Conservation (phyloP, 2,797 vertebrate species). For the Brachyrhaphis roseni region DNA sequence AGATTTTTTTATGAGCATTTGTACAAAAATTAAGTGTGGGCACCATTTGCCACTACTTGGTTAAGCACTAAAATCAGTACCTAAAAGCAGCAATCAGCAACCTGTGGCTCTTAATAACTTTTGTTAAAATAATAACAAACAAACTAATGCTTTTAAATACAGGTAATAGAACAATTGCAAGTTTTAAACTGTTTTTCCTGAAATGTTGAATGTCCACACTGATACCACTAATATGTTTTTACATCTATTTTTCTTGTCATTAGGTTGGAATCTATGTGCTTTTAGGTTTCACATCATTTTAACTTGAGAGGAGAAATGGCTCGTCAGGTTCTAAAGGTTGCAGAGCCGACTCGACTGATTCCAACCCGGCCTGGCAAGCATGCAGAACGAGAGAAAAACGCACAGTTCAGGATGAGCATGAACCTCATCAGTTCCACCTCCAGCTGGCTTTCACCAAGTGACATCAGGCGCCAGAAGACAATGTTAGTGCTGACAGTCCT, state of each 20-base stretch:
- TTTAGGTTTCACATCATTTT: too few relatives aligned
- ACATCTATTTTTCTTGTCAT: too few relatives aligned
- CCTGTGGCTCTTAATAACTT: too few relatives aligned
- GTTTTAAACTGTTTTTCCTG: too few relatives aligned
- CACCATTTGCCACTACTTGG: not conserved
- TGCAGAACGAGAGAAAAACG: slow-evolving; percentile 26
- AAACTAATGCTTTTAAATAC: too few relatives aligned
- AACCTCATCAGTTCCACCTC: slow-evolving; percentile 37
- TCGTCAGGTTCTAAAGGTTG: too few relatives aligned
- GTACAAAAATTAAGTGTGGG: not conserved
- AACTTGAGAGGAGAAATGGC: too few relatives aligned
- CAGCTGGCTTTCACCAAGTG: slow-evolving; percentile 72
- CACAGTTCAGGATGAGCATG: slow-evolving; percentile 45
- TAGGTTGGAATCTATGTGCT: too few relatives aligned
- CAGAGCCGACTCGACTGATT: not conserved
- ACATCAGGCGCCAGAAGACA: slow-evolving; percentile 78
- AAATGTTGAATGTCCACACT: too few relatives aligned
- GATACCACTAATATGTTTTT: too few relatives aligned
- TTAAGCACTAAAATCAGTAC: not conserved
- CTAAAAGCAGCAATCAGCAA: not conserved
- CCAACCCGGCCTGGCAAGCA: slow-evolving; percentile 24
- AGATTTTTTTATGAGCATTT: not conserved
- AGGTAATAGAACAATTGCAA: too few relatives aligned
- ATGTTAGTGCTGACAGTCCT: slow-evolving; percentile 82
- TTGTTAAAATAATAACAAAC: too few relatives aligned